phyloP scores from a whole-genome alignment of 2,888 invertebrate species.

The Itoplectis maculator region DNA sequence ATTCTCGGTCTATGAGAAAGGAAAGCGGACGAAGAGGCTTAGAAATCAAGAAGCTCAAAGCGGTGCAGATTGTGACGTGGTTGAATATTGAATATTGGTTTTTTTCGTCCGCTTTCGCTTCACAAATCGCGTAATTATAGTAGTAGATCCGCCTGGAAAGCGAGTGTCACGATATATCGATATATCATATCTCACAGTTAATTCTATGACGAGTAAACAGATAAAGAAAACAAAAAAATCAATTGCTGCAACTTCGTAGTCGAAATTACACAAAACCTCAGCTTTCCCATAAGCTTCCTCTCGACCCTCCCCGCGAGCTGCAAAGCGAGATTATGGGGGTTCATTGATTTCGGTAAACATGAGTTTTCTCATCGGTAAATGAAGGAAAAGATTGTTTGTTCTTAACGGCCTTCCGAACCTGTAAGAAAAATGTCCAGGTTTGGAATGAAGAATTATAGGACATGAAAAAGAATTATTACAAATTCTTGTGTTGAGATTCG shows the following conservation, averaged over 20 bases:
- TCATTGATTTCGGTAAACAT: background rate
- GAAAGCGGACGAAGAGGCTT: background rate
- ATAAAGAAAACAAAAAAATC: background rate
- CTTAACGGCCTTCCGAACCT: no score
- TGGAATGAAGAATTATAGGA: no score
- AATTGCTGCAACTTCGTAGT: slow-evolving; percentile 7
- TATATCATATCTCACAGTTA: slow-evolving; percentile 18
- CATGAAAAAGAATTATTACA: no score
- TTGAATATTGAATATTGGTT: slow-evolving; percentile 3
- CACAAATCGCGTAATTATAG: slow-evolving; percentile 14
- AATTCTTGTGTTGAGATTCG: no score
- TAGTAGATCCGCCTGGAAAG: slow-evolving; percentile 64
- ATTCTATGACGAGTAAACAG: slow-evolving; percentile 11
- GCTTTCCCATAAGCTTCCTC: background rate
- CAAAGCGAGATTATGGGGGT: background rate
- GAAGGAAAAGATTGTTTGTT: background rate
- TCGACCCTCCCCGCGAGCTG: background rate
- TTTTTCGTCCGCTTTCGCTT: slow-evolving; percentile 13
- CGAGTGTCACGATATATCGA: slow-evolving; percentile 55
- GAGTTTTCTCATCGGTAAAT: background rate
- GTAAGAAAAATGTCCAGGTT: no score
- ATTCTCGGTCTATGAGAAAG: slow-evolving; percentile 3
- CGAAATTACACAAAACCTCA: slow-evolving; percentile 15
- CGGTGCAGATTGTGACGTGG: background rate
- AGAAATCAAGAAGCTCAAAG: background rate